A percentile compares a stretch with the other conserved stretches of the same genome.
Conservation (phyloP, 2,113 vertebrate species). For the Oncorhynchus kisutch region DNA sequence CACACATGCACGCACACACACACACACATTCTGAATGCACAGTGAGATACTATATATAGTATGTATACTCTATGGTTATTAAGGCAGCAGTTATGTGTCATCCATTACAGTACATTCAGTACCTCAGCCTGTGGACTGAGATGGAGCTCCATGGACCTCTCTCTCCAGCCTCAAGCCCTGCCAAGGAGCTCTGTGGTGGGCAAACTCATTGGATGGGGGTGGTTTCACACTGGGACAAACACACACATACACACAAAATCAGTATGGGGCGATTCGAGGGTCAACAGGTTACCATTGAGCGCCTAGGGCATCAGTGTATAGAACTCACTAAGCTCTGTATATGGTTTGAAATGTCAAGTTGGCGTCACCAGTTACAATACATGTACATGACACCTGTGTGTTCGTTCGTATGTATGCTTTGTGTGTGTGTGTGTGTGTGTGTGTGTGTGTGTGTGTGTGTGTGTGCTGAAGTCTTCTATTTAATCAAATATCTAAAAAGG, state of each 20-base stretch:
- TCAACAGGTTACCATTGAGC: conserved; percentile 33
- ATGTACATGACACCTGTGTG: no score
- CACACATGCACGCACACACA: no score
- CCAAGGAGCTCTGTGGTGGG: conserved; percentile 27
- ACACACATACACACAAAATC: background rate
- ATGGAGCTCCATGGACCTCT: conserved; percentile 19
- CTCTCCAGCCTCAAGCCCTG: conserved; percentile 28
- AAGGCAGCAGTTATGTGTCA: no score
- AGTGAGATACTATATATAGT: no score
- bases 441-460: conserved; percentile 1
- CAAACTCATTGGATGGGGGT: background rate
- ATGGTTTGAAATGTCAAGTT: background rate
- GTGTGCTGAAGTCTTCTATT: background rate
- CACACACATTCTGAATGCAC: background rate
- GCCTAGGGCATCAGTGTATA: conserved; percentile 8
- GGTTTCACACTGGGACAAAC: background rate
- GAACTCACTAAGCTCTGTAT: background rate
- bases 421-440: background rate
- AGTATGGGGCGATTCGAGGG: conserved; percentile 22
- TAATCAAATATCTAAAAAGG: background rate
- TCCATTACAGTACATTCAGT: background rate
- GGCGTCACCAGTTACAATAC: background rate
- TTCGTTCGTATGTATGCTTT: background rate
- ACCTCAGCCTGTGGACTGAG: conserved; percentile 37
- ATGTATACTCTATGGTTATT: no score